These are phyloP conservation scores for Scytalopus superciliaris DNA, from an alignment of 2,113 vertebrate species.

Conservation along the genomic window DNA sequence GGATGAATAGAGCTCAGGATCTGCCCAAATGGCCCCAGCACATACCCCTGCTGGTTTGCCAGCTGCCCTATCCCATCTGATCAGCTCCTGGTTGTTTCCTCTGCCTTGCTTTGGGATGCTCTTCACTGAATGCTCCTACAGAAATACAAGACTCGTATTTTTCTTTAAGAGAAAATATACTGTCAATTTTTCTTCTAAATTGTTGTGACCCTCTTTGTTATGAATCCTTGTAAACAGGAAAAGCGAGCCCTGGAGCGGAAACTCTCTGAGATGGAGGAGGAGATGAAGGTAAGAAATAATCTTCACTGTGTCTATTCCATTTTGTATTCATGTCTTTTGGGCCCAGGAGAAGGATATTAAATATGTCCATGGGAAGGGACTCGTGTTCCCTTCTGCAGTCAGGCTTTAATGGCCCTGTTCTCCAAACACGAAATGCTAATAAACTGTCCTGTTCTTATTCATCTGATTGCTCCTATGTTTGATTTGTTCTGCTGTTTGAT, in stretches of 20 bases:
- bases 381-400: not conserved
- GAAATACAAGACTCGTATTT: not conserved
- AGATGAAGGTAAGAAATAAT: constrained; percentile 87
- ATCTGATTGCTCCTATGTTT: not conserved
- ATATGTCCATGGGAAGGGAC: not conserved
- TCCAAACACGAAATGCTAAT: not conserved
- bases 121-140: not conserved
- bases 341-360: not conserved
- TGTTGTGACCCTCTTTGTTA: not conserved
- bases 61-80: not conserved
- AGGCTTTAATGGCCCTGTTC: not conserved
- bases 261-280: constrained; percentile 96
- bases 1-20: not conserved
- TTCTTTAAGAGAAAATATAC: not conserved
- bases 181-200: not conserved
- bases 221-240: constrained; percentile 79
- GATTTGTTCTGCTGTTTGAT: not conserved
- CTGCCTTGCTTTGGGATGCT: not conserved
- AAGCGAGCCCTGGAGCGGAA: constrained; percentile 90
- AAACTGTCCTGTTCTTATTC: not conserved
- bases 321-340: not conserved
- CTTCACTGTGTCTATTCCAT: not conserved
- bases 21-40: not conserved
- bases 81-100: not conserved
- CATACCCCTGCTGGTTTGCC: not conserved